Conservation (phyloP, 1,140 invertebrate species). For the Trigoniulus corallinus region DNA sequence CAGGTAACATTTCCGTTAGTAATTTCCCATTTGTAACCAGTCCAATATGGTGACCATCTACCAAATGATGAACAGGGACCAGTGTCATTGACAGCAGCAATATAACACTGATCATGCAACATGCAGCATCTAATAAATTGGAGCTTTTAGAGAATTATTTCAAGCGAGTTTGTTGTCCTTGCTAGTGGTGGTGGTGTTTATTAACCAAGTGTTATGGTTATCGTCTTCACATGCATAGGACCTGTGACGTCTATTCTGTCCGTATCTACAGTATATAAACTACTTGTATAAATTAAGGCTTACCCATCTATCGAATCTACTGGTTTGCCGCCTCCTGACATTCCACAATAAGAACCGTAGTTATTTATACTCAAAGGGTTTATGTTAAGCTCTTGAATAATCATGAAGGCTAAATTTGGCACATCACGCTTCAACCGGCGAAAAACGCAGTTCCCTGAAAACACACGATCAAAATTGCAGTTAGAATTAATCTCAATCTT, state of each 20-base stretch:
- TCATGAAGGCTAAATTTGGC: background rate
- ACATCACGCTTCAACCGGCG: background rate
- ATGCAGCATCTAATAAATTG: background rate
- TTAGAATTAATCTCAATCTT: background rate
- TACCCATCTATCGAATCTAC: background rate
- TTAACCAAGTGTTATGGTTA: background rate
- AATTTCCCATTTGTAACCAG: background rate
- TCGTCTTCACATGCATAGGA: background rate
- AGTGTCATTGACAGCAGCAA: background rate
- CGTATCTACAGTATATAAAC: too few species aligned
- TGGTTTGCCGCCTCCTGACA: background rate
- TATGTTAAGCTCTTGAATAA: background rate
- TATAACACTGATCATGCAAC: background rate
- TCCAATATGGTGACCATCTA: background rate
- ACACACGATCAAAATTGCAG: background rate
- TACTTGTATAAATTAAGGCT: too few species aligned
- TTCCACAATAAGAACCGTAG: background rate
- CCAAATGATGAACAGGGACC: background rate
- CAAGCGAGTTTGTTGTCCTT: too few species aligned
- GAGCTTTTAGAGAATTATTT: too few species aligned
- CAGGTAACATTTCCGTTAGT: background rate
- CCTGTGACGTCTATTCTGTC: background rate
- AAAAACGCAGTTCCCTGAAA: background rate
- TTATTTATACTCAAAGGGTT: background rate
- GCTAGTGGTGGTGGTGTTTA: too few species aligned